A percentile compares a stretch with the other conserved stretches of the same genome.
Conservation (phyloP, 2,797 vertebrate genomes). For the Pelodytes ibericus region DNA sequence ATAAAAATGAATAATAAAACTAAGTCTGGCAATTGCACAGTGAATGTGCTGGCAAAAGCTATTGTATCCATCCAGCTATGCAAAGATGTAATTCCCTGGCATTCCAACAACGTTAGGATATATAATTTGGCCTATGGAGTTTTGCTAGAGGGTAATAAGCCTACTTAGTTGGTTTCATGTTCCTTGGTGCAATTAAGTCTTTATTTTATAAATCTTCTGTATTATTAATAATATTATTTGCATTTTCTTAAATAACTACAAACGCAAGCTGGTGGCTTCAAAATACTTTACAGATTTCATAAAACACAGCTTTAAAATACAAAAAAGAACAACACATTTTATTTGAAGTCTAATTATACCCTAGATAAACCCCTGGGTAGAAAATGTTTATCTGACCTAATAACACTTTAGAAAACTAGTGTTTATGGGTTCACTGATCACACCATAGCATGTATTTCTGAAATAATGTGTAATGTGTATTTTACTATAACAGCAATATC, state of each 20-base stretch:
- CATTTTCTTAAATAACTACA: slow-evolving; percentile 6
- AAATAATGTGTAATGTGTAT: no score
- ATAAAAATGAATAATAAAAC: not conserved
- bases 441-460: no score
- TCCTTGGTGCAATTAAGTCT: slow-evolving; percentile 17
- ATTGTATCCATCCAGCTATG: slow-evolving; percentile 25
- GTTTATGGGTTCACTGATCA: no score
- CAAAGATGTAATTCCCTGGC: slow-evolving; percentile 18
- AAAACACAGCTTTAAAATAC: not conserved
- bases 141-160: slow-evolving; percentile 26
- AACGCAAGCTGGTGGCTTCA: not conserved
- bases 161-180: slow-evolving; percentile 15
- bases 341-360: no score
- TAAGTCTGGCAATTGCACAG: slow-evolving; percentile 11
- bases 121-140: slow-evolving; percentile 15
- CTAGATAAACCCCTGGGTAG: no score
- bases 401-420: no score
- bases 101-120: slow-evolving; percentile 20
- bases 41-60: slow-evolving; percentile 9
- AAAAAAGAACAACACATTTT: no score
- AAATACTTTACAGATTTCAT: not conserved
- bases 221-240: not conserved
- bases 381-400: no score
- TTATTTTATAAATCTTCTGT: not conserved
- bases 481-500: no score